Evolutionary conservation across 2,113 vertebrate genomes (phyloP), one percentile per base, ranked within the genome.

Genomic region (Neopipo cinnamomea): DNA sequence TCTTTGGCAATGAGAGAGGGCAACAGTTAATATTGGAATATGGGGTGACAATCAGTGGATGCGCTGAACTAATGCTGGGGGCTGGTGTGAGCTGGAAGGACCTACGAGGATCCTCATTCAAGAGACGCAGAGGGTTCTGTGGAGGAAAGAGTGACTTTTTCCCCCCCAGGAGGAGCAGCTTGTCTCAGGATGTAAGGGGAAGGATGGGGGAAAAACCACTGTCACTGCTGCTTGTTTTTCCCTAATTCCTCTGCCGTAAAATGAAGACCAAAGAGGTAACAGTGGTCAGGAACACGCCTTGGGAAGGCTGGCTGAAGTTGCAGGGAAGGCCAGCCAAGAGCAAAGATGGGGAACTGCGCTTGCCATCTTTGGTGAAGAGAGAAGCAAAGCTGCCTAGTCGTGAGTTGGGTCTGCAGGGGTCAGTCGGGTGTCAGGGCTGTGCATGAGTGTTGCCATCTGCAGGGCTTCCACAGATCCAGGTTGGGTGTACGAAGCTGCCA

Each of bases 191-290:
- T 8, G 13, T 44, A 31, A 49, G 35, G 41, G 35, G 18, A 66
- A 58, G 5, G 8, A 30, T 59, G 22, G 24, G 4, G 28, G 8
- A 41, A 52, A 17, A 6, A 21, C 3, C 11, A 12, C 23, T 27
- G 61, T 9, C 14, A 3, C 20, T 42, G 21, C 52, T 55, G 13
- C 23, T 59, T 24, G 19, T 44, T 37, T 13, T 63, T 56, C 5
- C 37, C 8, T 2, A 3, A 2, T 47, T 41, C 11, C 33, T 52
- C 14, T 50, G 62, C 58, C 6, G 0, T 30, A 25, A 50, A 75
- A 20, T 3, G 8, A 56, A 59, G 61, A 59, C 7, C 0, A 0
- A 68, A 61, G 49, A 61, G 49, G 33, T 75, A 5, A 31, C 0
- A 4, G 16, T 8, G 37, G 19, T 73, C 28, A 37, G 37, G 37